Base-by-base conservation (phyloP, 2,888 invertebrate species). In the Sminthurinus aureus region DNA sequence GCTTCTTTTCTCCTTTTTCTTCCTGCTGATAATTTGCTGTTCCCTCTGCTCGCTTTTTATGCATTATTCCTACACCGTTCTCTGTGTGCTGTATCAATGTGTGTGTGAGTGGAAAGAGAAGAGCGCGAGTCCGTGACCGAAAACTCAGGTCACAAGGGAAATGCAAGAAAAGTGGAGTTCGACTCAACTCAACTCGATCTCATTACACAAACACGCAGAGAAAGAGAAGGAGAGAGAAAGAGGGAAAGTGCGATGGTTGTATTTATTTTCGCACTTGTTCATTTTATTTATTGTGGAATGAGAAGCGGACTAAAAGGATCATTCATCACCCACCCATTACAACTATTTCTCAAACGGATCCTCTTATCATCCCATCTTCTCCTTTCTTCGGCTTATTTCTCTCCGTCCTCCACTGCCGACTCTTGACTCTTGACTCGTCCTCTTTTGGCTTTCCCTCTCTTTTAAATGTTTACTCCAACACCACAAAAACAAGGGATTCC, bases 281-380 rank as follows among this genome's bases (percentile, higher is more conserved):
- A 71, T 80, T 80, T 71, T 71, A 80, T 24, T 38, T 38, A 38
- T 38, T 38, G 6, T 38, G 38, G 38, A 38, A 38, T 6, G 38
- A 38, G 38, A 38, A 38, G 38, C 1, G 52, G 69, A 71, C 80
- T 80, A 80, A 80, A 80, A 80, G 80, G 71, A 71, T 80, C 80
- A 80, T 80, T 80, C 80, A 80, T 80, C 80, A 80, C 52, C 52
- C 71, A 50, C 52, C 71, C 71, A 80, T 80, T 80, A 80, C 71
- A 73, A 71, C 80, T 20, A 80, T 80, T 80, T 71, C 51, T 79
- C 79, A 79, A 69, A 79, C 50, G 66, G 20, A 51, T 38, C 67
- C 52, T 71, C 24, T 71, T 24, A 3, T 71, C 15, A 24, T 24
- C 24, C 24, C 15, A 18, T 64, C n/a, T 18, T 18, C 64, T 3